Percentiles rank a stretch among this genome's conserved stretches.
Conservation (phyloP, 2,113 vertebrate genomes). For the Apodemus sylvaticus region DNA sequence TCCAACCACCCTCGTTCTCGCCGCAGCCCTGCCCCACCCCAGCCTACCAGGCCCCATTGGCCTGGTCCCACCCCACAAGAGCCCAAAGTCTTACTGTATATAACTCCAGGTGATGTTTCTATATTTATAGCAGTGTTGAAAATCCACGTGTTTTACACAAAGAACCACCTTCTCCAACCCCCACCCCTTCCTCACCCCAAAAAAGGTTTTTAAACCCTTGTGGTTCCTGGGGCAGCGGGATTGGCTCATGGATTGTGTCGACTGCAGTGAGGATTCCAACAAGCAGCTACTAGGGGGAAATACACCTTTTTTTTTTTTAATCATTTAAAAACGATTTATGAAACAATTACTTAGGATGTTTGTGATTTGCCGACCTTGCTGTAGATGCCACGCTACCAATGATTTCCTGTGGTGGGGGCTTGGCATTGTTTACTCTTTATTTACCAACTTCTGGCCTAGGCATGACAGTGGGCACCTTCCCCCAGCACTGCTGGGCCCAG, state of each 20-base stretch:
- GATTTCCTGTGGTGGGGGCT: slow-evolving; percentile 96
- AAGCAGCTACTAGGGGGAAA: slow-evolving; percentile 87
- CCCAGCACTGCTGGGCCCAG: slow-evolving; percentile 90
- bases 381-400: slow-evolving; percentile 98
- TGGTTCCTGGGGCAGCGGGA: slow-evolving; percentile 83
- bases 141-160: slow-evolving; percentile 76
- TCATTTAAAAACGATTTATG: slow-evolving; percentile 83
- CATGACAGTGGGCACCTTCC: slow-evolving; percentile 84
- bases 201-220: slow-evolving; percentile 80
- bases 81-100: slow-evolving; percentile 88
- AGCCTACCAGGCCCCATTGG: slow-evolving; percentile 58
- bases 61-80: slow-evolving; percentile 74
- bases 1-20: slow-evolving; percentile 81
- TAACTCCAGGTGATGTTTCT: slow-evolving; percentile 82
- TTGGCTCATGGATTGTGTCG: slow-evolving; percentile 92
- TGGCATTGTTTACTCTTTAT: slow-evolving; percentile 97
- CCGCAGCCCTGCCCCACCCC: slow-evolving; percentile 48
- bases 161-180: slow-evolving; percentile 56
- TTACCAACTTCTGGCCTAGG: slow-evolving; percentile 90
- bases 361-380: slow-evolving; percentile 97
- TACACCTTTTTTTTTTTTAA: slow-evolving; percentile 67
- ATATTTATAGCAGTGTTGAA: slow-evolving; percentile 82
- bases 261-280: slow-evolving; percentile 93
- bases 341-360: slow-evolving; percentile 93
- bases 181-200: slow-evolving; percentile 68